Percentiles rank a stretch among this genome's conserved stretches.
Evolutionary conservation across 2,888 invertebrate species (phyloP).

Genomic region (Trissonchulus sp.): DNA sequence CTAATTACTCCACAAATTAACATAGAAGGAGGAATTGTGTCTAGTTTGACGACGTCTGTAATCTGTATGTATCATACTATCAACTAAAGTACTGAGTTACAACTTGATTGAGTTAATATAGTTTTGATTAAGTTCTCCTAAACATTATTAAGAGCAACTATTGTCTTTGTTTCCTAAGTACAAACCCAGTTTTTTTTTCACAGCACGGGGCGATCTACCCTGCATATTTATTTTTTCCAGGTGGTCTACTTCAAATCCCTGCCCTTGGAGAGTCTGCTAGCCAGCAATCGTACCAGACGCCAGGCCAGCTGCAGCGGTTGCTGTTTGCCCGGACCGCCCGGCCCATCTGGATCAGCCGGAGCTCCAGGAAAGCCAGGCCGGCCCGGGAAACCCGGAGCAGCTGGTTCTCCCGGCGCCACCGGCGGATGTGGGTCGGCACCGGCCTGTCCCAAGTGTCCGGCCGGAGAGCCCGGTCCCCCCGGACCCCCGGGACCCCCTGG

Average conservation of each 20-base stretch:
- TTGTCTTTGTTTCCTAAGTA: no score
- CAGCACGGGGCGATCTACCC: no score
- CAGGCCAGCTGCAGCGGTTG: background rate
- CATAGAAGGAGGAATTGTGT: no score
- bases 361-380: slow-evolving; percentile 19
- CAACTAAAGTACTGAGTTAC: no score
- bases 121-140: no score
- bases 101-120: no score
- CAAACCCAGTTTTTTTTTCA: no score
- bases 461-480: background rate
- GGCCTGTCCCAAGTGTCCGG: background rate
- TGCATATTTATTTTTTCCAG: no score
- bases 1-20: no score
- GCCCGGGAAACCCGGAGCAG: slow-evolving; percentile 3
- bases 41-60: no score
- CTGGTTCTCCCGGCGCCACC: slow-evolving; percentile 16
- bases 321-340: slow-evolving; percentile 3
- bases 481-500: background rate
- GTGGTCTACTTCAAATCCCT: background rate
- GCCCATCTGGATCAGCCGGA: background rate
- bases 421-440: background rate
- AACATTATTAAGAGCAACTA: no score
- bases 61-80: no score
- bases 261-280: background rate
- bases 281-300: background rate